These are phyloP conservation scores for Brachypteracias leptosomus DNA, from an alignment of 2,113 vertebrate species.

Conservation along the genomic window DNA sequence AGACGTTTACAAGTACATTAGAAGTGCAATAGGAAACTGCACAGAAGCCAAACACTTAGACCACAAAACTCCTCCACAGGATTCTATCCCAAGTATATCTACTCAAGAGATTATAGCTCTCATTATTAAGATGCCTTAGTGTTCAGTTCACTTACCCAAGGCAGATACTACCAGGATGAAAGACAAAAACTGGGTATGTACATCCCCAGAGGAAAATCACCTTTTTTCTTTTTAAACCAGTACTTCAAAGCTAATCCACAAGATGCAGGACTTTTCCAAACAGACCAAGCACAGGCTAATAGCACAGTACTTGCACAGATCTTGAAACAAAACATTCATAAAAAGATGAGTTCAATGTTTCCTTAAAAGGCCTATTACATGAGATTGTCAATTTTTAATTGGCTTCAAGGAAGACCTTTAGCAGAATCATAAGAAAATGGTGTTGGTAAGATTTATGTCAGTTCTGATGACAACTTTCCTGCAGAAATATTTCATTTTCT, in stretches of 20 bases:
- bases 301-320: not conserved
- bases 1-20: not conserved
- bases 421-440: not conserved
- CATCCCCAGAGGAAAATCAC: accelerated
- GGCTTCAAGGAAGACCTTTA: not conserved
- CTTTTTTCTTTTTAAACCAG: not conserved
- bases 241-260: not conserved
- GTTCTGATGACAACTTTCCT: not conserved
- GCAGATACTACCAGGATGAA: not conserved
- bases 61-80: not conserved
- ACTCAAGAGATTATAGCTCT: not conserved
- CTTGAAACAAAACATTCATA: not conserved
- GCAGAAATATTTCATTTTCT: not conserved
- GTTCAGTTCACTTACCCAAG: not conserved
- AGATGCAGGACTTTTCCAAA: not conserved
- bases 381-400: not conserved
- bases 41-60: not conserved
- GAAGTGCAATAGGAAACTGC: not conserved
- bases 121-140: not conserved
- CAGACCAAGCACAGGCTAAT: not conserved
- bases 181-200: not conserved
- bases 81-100: not conserved
- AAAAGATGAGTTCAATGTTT: not conserved
- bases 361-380: not conserved
- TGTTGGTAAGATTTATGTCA: not conserved